These are phyloP conservation scores for Bibio marci DNA, from an alignment of 2,888 invertebrate genomes.

Conservation along the genomic window DNA sequence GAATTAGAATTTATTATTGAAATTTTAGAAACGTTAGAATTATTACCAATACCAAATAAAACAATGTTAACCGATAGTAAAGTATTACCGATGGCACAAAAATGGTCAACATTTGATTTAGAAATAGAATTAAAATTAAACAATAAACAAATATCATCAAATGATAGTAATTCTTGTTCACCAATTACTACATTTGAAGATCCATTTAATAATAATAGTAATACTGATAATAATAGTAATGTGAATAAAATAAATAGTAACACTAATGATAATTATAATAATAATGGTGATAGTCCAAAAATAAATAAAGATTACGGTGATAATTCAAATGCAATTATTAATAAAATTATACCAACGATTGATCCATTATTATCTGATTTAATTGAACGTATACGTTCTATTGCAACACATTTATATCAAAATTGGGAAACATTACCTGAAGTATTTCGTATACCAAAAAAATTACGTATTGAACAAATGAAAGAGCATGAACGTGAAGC, in stretches of 20 bases:
- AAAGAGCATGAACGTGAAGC: slow-evolving; percentile 89
- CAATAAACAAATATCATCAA: slow-evolving; percentile 12
- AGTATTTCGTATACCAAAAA: slow-evolving; percentile 82
- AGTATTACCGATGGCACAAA: slow-evolving; percentile 66
- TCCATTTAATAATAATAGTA: too few species aligned
- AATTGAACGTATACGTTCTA: slow-evolving; percentile 1
- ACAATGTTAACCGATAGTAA: slow-evolving; percentile 86
- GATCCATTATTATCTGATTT: slow-evolving; percentile 1
- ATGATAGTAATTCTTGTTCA: slow-evolving; percentile 14
- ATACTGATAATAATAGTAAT: slow-evolving; percentile 2
- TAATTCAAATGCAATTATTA: slow-evolving; percentile 1
- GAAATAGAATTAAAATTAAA: slow-evolving; percentile 7
- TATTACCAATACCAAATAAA: slow-evolving; percentile 83
- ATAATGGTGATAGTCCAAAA: slow-evolving; percentile 26
- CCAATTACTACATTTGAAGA: too few species aligned
- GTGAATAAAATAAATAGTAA: not conserved
- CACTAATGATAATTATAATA: slow-evolving; percentile 17
- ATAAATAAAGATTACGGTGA: slow-evolving; percentile 11
- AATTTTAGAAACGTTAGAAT: slow-evolving; percentile 60
- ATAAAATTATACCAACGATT: slow-evolving; percentile 1
- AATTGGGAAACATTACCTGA: slow-evolving; percentile 27
- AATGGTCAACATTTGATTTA: slow-evolving; percentile 48
- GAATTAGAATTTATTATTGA: slow-evolving; percentile 37
- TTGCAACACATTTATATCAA: slow-evolving; percentile 13
- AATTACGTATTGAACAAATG: slow-evolving; percentile 85